phyloP scores from a whole-genome alignment of 2,797 vertebrate species.

The Buphagus erythrorhynchus region DNA sequence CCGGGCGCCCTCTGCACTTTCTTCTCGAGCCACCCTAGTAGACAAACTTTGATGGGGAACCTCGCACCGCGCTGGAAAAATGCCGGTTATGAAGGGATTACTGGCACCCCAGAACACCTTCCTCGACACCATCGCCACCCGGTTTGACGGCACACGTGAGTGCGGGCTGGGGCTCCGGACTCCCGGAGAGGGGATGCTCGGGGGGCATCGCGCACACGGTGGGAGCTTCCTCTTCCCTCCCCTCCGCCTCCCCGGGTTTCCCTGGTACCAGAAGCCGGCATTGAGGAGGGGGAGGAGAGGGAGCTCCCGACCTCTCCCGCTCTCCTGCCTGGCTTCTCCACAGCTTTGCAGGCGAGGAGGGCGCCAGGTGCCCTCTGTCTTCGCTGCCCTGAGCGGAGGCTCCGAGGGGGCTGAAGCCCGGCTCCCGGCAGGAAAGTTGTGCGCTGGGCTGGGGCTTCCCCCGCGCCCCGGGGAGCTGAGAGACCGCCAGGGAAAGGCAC shows the following conservation, averaged over 20 bases:
- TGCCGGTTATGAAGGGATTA: slow-evolving; percentile 99
- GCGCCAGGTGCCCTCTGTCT: neutral
- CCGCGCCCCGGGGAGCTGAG: rapidly evolving
- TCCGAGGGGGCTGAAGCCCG: neutral
- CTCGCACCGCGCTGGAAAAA: slow-evolving; percentile 88
- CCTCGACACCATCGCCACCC: slow-evolving; percentile 96
- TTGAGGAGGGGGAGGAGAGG: neutral
- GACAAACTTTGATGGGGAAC: slow-evolving; percentile 97
- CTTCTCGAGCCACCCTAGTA: slow-evolving; percentile 58
- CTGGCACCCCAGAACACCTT: slow-evolving; percentile 98
- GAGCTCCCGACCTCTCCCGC: neutral
- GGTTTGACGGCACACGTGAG: slow-evolving; percentile 99
- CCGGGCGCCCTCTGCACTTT: slow-evolving; percentile 58
- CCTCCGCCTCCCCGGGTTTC: neutral
- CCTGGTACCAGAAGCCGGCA: neutral
- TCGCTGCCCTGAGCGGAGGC: rapidly evolving
- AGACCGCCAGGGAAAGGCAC: neutral
- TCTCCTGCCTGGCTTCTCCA: neutral
- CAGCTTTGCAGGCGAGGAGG: neutral
- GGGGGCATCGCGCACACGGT: rapidly evolving
- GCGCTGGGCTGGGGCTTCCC: neutral
- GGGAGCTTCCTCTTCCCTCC: neutral
- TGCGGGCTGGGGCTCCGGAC: slow-evolving; percentile 50
- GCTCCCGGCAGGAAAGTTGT: neutral
- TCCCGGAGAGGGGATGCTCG: neutral